Percentiles rank a stretch among this genome's conserved stretches.
These are phyloP conservation scores for Gambusia holbrooki DNA, from an alignment of 2,113 vertebrate species.

Conservation along the genomic window DNA sequence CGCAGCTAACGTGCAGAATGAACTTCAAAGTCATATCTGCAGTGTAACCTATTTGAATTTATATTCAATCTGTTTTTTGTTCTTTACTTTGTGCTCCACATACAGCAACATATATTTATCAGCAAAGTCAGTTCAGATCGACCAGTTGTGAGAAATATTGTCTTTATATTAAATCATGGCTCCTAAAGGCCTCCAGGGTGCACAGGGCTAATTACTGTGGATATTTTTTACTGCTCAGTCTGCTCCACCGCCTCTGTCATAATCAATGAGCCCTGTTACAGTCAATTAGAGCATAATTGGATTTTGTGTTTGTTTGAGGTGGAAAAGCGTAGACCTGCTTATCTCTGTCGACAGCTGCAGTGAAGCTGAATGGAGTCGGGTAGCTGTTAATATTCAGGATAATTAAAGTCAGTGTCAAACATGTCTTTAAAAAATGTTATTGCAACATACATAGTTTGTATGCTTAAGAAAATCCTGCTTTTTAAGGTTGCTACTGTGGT, in stretches of 20 bases:
- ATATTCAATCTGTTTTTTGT: background rate
- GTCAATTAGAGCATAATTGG: slow-evolving; percentile 77
- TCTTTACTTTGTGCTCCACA: background rate
- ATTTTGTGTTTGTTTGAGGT: slow-evolving; percentile 70
- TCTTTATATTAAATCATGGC: slow-evolving; percentile 54
- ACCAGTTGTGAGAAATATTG: slow-evolving; percentile 51
- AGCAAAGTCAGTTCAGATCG: slow-evolving; percentile 45
- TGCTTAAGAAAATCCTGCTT: too few species aligned
- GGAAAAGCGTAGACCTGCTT: slow-evolving; percentile 63
- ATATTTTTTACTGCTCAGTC: slow-evolving; percentile 54
- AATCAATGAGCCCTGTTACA: slow-evolving; percentile 80
- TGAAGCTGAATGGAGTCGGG: slow-evolving; percentile 42
- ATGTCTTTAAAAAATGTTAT: background rate
- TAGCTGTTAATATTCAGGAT: slow-evolving; percentile 42
- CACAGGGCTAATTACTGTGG: slow-evolving; percentile 63
- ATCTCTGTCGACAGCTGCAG: slow-evolving; percentile 67
- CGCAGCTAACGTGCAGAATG: background rate
- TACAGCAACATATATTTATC: slow-evolving; percentile 21
- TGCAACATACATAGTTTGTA: background rate
- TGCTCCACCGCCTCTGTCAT: slow-evolving; percentile 66
- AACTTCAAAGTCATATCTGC: background rate
- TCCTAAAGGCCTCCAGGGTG: slow-evolving; percentile 48
- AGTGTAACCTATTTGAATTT: background rate
- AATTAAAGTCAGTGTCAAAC: background rate
- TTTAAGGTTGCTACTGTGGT: background rate